Percentiles rank a stretch among this genome's conserved stretches.
Conservation (phyloP, 2,888 invertebrate species). For the Apamea monoglypha region DNA sequence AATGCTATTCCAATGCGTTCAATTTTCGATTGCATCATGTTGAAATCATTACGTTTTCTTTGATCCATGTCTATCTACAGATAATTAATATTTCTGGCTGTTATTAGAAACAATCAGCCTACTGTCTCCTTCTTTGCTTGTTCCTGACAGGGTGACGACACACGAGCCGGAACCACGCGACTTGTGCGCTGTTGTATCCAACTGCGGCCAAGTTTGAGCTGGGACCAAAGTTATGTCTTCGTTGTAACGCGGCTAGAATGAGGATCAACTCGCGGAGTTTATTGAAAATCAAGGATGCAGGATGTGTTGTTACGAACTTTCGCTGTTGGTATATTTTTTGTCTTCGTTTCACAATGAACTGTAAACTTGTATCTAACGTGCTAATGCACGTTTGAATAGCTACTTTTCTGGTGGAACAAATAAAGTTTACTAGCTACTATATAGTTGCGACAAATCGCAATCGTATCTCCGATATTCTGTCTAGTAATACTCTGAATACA, state of each 20-base stretch:
- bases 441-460: background rate
- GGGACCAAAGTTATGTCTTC: slow-evolving; percentile 38
- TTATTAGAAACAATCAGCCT: background rate
- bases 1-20: background rate
- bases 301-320: slow-evolving; percentile 29
- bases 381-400: background rate
- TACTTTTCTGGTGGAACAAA: background rate
- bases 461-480: background rate
- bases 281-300: slow-evolving; percentile 46
- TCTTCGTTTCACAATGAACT: background rate
- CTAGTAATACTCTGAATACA: background rate
- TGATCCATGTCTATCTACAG: background rate
- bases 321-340: slow-evolving; percentile 18
- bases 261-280: slow-evolving; percentile 36
- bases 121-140: background rate
- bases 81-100: background rate
- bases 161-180: slow-evolving; percentile 6
- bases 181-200: slow-evolving; percentile 29
- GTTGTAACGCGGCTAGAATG: slow-evolving; percentile 44
- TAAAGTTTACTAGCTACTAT: background rate
- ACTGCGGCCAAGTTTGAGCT: slow-evolving; percentile 29
- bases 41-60: background rate
- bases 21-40: background rate
- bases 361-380: background rate
- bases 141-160: background rate